These are phyloP conservation scores for Harpagoxenus sublaevis DNA, from an alignment of 2,888 invertebrate species.

Conservation along the genomic window DNA sequence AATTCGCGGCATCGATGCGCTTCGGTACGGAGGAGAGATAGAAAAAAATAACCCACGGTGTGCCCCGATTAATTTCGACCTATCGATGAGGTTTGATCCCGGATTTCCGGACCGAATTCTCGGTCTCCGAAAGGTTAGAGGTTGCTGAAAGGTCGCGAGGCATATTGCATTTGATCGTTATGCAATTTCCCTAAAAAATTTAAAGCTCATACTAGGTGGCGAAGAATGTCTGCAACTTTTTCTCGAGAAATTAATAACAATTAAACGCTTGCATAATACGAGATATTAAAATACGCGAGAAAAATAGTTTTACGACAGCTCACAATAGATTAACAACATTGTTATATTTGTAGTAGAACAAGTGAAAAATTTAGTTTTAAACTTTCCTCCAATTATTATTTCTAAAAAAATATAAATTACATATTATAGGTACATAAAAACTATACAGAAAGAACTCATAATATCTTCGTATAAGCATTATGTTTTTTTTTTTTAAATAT, in stretches of 20 bases:
- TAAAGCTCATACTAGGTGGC: not conserved
- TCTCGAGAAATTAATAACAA: not conserved
- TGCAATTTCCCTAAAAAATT: not conserved
- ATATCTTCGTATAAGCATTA: not conserved
- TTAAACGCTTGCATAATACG: not conserved
- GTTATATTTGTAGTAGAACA: not conserved
- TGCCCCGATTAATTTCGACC: slow-evolving; percentile 27
- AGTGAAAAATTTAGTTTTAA: not conserved
- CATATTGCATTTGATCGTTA: slow-evolving; percentile 1
- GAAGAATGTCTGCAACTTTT: not conserved
- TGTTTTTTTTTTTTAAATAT: not conserved
- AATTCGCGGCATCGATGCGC: slow-evolving; percentile 6
- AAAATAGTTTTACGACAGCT: not conserved
- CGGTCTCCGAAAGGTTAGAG: slow-evolving; percentile 30
- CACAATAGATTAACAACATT: not conserved
- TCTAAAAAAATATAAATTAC: not conserved
- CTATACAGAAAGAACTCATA: too few species aligned
- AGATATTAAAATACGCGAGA: too few species aligned
- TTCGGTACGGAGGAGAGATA: not conserved
- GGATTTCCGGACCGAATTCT: slow-evolving; percentile 14
- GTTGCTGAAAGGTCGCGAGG: slow-evolving; percentile 10
- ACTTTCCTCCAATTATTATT: not conserved
- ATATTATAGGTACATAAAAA: not conserved
- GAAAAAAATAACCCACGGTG: slow-evolving; percentile 12
- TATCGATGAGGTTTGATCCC: slow-evolving; percentile 32